Base-by-base conservation (phyloP, 2,888 invertebrate species). In the Drymonia ruficornis region DNA sequence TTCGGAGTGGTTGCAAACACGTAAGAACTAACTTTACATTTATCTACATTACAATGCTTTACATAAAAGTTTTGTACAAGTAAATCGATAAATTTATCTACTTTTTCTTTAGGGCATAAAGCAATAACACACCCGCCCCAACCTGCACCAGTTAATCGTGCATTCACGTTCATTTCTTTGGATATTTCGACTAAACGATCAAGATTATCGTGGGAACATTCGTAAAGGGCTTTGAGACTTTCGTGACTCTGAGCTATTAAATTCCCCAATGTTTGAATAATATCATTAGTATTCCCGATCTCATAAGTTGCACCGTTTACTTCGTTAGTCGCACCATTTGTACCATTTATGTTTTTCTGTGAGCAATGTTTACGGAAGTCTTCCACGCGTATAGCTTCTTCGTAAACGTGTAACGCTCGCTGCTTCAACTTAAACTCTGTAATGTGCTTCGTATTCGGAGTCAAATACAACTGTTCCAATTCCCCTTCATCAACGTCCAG, bases 41-140 rank as follows among this genome's bases (percentile, higher is more conserved):
- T 93, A 63, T 94, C 84, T 45, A 93, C 76, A 52, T 93, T 89
- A 58, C 94, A 93, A 73, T 93, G 74, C 55, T 93, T 83, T 23
- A 91, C 84, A 79, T 97, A 98, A 85, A 96, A 97, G 53, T 95
- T 93, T 50, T 95, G 93, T 81, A 95, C 95, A 52, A 98, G 85
- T 49, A 89, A 89, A 16, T 94, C 84, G 44, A 98, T 94, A 80
- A 97, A 98, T 60, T 93, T 85, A 13, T 94, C 84, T 7, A 96
- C 95, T 60, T 94, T 93, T 48, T 95, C 94, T 54, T 94, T 93
- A 0, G 94, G 93, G 52, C 97, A 95, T 64, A 99, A 89, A 16
- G 98, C 98, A 12, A 99, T 98, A 52, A 96, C 95, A 86, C 99
- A 99, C 6, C 99, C 99, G 38, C 99, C 99, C 99, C 99, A 99